A percentile compares a stretch with the other conserved stretches of the same genome.
Evolutionary conservation across 2,888 invertebrate species (phyloP).

Genomic region (Ormyrus nitidulus): DNA sequence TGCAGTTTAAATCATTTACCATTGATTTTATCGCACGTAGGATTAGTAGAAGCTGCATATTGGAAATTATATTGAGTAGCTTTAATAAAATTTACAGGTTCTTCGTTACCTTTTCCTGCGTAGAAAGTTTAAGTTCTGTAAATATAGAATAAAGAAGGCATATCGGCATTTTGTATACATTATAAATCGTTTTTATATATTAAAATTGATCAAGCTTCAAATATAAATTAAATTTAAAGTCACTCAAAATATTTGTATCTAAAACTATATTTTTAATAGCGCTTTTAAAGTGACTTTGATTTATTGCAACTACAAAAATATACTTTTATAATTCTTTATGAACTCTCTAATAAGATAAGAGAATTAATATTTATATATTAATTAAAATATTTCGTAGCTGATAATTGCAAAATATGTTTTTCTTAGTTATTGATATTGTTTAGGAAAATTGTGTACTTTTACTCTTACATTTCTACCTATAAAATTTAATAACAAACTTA

Average conservation of each 20-base stretch:
- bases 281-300: constrained; percentile 17
- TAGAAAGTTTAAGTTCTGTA: constrained; percentile 32
- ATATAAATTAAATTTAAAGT: constrained; percentile 18
- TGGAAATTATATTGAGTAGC: not conserved
- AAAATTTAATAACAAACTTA: constrained; percentile 2
- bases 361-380: not conserved
- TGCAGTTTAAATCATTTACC: not conserved
- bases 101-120: constrained; percentile 4
- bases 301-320: constrained; percentile 40
- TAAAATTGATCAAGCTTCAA: constrained; percentile 18
- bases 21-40: constrained; percentile 8
- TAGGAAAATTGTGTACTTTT: not conserved
- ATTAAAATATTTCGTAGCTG: constrained; percentile 10
- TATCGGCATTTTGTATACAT: constrained; percentile 38
- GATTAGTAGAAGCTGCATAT: constrained; percentile 15
- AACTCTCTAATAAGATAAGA: not conserved
- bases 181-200: constrained; percentile 28
- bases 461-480: constrained; percentile 4
- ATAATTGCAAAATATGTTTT: constrained; percentile 16
- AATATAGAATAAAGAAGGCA: constrained; percentile 48
- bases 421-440: not conserved
- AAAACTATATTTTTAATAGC: constrained; percentile 29
- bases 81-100: constrained; percentile 3
- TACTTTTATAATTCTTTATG: constrained; percentile 1
- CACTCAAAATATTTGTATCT: constrained; percentile 25